A percentile compares a stretch with the other conserved stretches of the same genome.
Conservation (phyloP, 2,113 vertebrate genomes). For the Heliornis fulica region DNA sequence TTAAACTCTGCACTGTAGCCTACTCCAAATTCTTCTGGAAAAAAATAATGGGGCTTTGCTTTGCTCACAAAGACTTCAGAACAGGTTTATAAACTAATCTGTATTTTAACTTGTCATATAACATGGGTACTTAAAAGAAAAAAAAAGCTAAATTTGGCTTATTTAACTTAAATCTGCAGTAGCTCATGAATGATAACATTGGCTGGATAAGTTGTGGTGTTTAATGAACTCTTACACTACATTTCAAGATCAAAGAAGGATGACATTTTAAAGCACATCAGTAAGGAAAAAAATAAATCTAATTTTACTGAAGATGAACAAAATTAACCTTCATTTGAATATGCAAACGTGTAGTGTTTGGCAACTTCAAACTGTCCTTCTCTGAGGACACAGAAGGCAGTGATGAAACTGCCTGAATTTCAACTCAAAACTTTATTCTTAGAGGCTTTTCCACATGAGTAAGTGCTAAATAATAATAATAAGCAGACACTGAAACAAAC, state of each 20-base stretch:
- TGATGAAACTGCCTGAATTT: constrained; percentile 26
- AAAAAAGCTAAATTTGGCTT: neutral
- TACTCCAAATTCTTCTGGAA: neutral
- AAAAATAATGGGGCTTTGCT: neutral
- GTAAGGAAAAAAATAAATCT: constrained; percentile 58
- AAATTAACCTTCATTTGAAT: constrained; percentile 75
- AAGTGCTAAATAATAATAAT: constrained; percentile 78
- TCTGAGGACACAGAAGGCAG: constrained; percentile 13
- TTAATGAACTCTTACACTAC: neutral
- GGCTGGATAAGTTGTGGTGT: neutral
- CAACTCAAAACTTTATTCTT: constrained; percentile 54
- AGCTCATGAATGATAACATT: neutral
- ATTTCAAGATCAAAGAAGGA: constrained; percentile 64
- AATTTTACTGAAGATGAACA: constrained; percentile 57
- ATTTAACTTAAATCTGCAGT: neutral
- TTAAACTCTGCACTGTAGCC: neutral
- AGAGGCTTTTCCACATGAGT: constrained; percentile 64
- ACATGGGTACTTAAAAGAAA: neutral
- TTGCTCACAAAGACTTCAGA: neutral
- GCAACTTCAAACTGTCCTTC: constrained; percentile 51
- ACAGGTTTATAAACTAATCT: neutral
- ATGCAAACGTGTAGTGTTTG: constrained; percentile 43
- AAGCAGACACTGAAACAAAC: constrained; percentile 57
- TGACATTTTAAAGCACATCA: neutral
- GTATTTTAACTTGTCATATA: neutral